Evolutionary conservation across 2,113 vertebrate genomes (phyloP).

Genomic region (Mixornis gularis): DNA sequence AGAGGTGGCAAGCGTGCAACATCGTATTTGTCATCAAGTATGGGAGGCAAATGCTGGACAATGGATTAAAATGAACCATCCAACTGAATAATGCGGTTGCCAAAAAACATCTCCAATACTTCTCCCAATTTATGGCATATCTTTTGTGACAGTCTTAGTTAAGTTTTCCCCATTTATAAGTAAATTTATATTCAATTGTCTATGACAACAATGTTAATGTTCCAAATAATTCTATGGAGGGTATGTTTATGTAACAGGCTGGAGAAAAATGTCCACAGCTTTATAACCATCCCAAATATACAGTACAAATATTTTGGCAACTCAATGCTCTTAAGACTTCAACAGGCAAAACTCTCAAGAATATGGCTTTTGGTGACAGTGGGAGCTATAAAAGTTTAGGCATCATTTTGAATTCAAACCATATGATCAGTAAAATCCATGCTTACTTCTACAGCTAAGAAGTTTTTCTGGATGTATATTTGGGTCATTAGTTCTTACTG

Average conservation of each 20-base stretch:
- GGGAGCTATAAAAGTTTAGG: constrained; percentile 3
- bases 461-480: constrained; percentile 16
- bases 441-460: background rate
- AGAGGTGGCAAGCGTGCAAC: background rate
- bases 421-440: constrained; percentile 16
- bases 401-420: constrained; percentile 38
- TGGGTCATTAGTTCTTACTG: background rate
- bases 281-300: background rate
- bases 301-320: background rate
- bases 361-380: background rate
- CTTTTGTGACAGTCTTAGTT: background rate
- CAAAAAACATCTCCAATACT: background rate
- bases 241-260: background rate
- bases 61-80: background rate
- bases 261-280: background rate
- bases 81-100: background rate
- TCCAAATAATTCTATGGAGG: background rate
- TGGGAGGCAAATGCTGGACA: background rate
- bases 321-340: background rate
- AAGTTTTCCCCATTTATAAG: background rate
- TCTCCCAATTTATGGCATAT: background rate
- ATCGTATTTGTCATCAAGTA: background rate
- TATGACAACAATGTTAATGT: background rate
- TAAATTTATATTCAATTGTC: background rate
- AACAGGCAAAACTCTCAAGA: background rate